These are phyloP conservation scores for Drosophila buzzatii DNA, from an alignment of 2,888 invertebrate genomes.

Conservation along the genomic window DNA sequence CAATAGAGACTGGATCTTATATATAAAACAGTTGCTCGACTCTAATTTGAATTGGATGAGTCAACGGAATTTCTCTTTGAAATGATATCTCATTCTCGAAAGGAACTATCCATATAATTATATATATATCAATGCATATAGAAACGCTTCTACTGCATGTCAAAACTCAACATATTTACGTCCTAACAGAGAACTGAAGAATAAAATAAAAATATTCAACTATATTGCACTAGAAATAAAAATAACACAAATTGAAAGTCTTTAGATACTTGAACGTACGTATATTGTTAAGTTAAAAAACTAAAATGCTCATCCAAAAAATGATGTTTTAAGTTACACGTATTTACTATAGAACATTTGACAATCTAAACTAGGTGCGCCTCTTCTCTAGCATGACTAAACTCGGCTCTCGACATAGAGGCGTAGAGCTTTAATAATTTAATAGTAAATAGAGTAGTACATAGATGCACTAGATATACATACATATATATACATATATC, in stretches of 20 bases:
- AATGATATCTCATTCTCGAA: constrained; percentile 30
- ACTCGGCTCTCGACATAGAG: constrained; percentile 15
- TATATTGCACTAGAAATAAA: constrained; percentile 55
- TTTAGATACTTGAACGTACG: constrained; percentile 40
- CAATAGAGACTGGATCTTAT: constrained; percentile 61
- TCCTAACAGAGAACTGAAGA: constrained; percentile 14
- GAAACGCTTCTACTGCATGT: constrained; percentile 7
- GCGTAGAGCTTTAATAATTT: constrained; percentile 24
- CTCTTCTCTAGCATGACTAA: constrained; percentile 46
- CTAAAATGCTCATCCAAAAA: constrained; percentile 41
- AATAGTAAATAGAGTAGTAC: constrained; percentile 34
- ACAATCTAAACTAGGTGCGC: constrained; percentile 39
- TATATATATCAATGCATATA: constrained; percentile 11
- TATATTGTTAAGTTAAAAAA: constrained; percentile 40
- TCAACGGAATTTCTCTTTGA: constrained; percentile 32
- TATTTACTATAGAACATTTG: constrained; percentile 43
- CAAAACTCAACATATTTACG: constrained; percentile 17
- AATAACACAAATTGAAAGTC: constrained; percentile 31
- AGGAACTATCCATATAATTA: constrained; percentile 30
- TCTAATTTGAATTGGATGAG: constrained; percentile 35
- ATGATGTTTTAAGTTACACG: constrained; percentile 27
- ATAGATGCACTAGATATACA: constrained; percentile 10
- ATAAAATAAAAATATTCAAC: constrained; percentile 11
- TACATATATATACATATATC: constrained; percentile 20
- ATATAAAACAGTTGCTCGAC: constrained; percentile 32